A percentile compares a stretch with the other conserved stretches of the same genome.
Conservation (phyloP, 2,797 vertebrate species). For the Buphagus erythrorhynchus region DNA sequence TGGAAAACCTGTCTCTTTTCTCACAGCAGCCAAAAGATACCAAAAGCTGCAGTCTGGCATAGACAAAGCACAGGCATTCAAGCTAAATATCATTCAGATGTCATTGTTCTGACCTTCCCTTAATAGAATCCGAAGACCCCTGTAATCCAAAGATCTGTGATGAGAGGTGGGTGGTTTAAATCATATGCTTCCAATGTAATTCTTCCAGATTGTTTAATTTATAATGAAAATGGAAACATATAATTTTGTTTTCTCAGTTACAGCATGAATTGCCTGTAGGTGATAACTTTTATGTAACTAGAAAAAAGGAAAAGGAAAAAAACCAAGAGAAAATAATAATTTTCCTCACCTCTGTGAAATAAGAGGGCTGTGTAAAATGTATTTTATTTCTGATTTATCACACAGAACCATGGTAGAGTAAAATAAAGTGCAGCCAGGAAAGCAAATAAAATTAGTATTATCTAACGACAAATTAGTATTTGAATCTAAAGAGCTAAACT, state of each 20-base stretch:
- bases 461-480: not conserved
- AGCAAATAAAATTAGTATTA: not conserved
- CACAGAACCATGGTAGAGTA: not conserved
- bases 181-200: not conserved
- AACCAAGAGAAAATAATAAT: not conserved
- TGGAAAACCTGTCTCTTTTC: not conserved
- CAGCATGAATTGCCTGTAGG: not conserved
- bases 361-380: not conserved
- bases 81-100: not conserved
- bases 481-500: not conserved
- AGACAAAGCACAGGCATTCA: not conserved
- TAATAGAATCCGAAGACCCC: not conserved
- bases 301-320: not conserved
- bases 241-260: conserved; percentile 27
- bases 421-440: not conserved
- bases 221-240: not conserved
- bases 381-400: not conserved
- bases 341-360: not conserved
- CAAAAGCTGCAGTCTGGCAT: not conserved
- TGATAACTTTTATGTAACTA: not conserved
- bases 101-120: not conserved
- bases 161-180: not conserved
- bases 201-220: conserved; percentile 4
- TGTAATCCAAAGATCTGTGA: not conserved
- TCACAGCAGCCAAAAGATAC: not conserved